Base-by-base conservation (phyloP, 92 coral and sea anemone species). In the Palythoa caribaeorum region DNA sequence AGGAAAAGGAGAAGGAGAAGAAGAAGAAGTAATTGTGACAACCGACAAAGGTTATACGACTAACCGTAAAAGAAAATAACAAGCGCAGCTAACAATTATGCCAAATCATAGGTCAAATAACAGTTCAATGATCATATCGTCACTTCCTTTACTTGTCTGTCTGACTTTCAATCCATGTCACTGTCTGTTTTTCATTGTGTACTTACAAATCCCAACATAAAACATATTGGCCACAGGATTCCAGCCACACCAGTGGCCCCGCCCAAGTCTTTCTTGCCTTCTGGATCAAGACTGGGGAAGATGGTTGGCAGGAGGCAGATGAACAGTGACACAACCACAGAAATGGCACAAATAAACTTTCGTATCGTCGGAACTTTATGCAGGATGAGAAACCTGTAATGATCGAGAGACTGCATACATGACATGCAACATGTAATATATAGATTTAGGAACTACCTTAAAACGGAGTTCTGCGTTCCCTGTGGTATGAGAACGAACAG, bases 171-270 rank as follows among this genome's bases (percentile, higher is more conserved):
- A 14, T 70, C 74, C 10, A 37, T 70, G 10, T 51, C 2, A 90
- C 88, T 52, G 94, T 94, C 79, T 83, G 87, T 88, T 85, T 51
- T 8, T 54, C 13, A 3, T 54, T 9, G 8, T 11, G 60, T 66
- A 94, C 98, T 94, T 90, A 96, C 98, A 90, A 94, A 96, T 78
- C 98, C 98, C 76, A 96, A 54, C 98, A 96, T 96, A 73, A 96
- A 96, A 28, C 96, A 92, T 7, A 96, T 80, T 1, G 98, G 97
- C 98, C 98, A 96, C 88, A 96, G 79, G 51, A 94, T 94, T 57
- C 95, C 91, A 1, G 93, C 93, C 5, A 77, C 65, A 38, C 97
- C 98, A 50, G 88, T 92, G 14, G 94, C 90, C 47, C 91, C 96
- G 44, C 90, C 87, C 20, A 91, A 76, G 36, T 60, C 53, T 71